phyloP scores from a whole-genome alignment of 2,797 vertebrate genomes.

The Lepilemur ruficaudatus region DNA sequence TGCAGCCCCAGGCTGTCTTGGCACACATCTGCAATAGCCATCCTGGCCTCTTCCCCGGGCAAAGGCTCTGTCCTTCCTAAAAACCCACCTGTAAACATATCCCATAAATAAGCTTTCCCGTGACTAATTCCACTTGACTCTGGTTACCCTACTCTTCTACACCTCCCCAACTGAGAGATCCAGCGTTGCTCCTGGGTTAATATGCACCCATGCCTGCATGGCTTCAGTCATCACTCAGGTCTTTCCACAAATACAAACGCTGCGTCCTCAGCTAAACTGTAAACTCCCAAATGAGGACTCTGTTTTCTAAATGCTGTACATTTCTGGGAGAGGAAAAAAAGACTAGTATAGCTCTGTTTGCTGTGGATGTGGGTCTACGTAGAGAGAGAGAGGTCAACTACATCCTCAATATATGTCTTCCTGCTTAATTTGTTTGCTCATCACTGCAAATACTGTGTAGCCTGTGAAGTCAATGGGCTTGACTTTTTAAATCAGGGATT shows the following conservation, averaged over 20 bases:
- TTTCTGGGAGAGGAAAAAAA: background rate
- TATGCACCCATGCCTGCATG: background rate
- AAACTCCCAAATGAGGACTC: background rate
- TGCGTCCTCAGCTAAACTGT: background rate
- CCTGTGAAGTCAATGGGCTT: background rate
- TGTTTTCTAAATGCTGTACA: background rate
- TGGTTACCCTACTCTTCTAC: background rate
- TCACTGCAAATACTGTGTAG: background rate
- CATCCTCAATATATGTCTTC: background rate
- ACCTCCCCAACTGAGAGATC: background rate
- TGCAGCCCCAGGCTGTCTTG: background rate
- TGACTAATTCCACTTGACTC: background rate
- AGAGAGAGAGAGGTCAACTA: background rate
- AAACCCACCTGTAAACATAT: background rate
- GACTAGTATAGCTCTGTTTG: background rate
- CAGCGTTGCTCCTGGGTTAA: background rate
- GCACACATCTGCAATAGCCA: background rate
- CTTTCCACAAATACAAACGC: background rate
- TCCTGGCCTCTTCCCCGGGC: background rate
- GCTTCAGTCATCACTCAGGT: background rate
- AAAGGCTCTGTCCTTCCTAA: background rate
- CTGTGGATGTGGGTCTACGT: background rate
- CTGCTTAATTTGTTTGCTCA: background rate
- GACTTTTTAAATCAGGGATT: background rate
- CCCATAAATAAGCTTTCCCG: background rate